Base-by-base conservation (phyloP, 2,797 vertebrate species). In the Enteromius radiatus region DNA sequence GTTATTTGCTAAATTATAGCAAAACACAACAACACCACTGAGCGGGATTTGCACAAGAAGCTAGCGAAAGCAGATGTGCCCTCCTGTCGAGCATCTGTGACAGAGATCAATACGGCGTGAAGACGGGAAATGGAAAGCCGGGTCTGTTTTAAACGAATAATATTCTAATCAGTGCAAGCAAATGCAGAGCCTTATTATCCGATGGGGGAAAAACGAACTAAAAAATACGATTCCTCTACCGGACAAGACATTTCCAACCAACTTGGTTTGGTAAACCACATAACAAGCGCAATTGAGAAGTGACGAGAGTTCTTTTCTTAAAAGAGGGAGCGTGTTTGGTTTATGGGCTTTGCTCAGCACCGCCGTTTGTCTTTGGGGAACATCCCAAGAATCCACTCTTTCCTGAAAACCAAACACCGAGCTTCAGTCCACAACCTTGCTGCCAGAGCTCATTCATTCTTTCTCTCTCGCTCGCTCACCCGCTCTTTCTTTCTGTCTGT, bases 1-100 rank as follows among this genome's bases (percentile, higher is more conserved):
- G 90, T 92, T 94, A 94, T 94, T 94, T 92, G 89, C 89, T 86
- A 88, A 94, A 93, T 93, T 89, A 86, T 85, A 87, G 89, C 80
- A 80, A 84, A 81, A 79, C 56, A 61, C 74, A 79, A 81, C 56
- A 70, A 68, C 26, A 47, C 63, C n/a, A 64, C 74, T 17, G 12
- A 86, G 84, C 14, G 41, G 81, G 83, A 81, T 84, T 76, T 85
- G 85, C 83, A 81, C 64, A n/a, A 81, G 68, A 84, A 82, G 83
- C 83, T 31, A 54, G 65, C 71, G 76, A 87, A 74, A 87, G 89
- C 90, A 92, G 91, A 92, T 92, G 91, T 88, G 88, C 63, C 84
- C 73, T 88, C 87, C 83, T 87, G 89, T 87, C 84, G 87, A 91
- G 89, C 90, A 89, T 92, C 91, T 92, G 90, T 89, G 91, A 92